Conservation (phyloP, 2,113 vertebrate species). For the Ptyas mucosa region DNA sequence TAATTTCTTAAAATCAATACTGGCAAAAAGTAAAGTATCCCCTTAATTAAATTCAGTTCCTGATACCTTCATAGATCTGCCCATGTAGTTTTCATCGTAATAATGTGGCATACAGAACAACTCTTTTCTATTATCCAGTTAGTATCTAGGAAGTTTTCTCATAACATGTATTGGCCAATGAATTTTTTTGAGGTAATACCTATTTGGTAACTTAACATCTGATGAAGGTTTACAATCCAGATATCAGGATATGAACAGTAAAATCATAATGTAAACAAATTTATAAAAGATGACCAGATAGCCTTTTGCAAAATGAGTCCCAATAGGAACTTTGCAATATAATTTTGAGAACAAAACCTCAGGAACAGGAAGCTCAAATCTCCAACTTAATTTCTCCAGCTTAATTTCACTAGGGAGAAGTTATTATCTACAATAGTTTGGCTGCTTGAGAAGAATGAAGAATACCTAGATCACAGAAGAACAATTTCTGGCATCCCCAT, state of each 20-base stretch:
- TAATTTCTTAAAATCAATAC: not conserved
- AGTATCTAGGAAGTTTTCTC: not conserved
- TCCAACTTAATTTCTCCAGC: not conserved
- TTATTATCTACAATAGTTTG: not conserved
- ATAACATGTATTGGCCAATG: not conserved
- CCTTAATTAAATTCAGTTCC: not conserved
- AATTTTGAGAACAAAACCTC: not conserved
- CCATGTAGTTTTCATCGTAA: not conserved
- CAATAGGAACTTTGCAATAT: not conserved
- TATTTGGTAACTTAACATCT: not conserved
- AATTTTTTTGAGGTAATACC: not conserved
- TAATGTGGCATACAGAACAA: not conserved
- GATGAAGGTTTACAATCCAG: not conserved
- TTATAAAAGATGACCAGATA: not conserved
- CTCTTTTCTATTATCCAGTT: not conserved
- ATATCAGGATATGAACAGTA: not conserved
- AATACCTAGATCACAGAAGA: not conserved
- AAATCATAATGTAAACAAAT: not conserved
- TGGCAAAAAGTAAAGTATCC: not conserved
- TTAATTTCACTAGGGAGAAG: not conserved
- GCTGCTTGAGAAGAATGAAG: not conserved
- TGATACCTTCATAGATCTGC: not conserved
- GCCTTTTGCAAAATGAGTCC: not conserved
- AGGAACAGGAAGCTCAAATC: not conserved
- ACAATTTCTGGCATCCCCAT: not conserved